These are phyloP conservation scores for Nasonovia ribisnigri DNA, from an alignment of 2,888 invertebrate genomes.

Conservation along the genomic window DNA sequence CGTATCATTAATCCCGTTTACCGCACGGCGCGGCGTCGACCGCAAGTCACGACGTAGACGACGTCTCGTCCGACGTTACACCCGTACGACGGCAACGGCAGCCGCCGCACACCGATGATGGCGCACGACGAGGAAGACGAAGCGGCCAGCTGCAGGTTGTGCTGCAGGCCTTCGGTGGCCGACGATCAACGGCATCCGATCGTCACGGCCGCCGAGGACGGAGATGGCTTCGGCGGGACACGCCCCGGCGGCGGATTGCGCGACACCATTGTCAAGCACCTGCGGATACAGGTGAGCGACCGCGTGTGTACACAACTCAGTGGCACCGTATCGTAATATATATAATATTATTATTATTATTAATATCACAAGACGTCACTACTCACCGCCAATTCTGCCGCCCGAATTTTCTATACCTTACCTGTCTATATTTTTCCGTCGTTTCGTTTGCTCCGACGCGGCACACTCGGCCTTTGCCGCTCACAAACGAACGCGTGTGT, in stretches of 20 bases:
- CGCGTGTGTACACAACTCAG: not conserved
- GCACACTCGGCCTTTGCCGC: not conserved
- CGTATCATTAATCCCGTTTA: not conserved
- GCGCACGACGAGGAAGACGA: not conserved
- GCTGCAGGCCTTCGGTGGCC: constrained; percentile 25
- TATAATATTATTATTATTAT: not conserved
- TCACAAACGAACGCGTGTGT: not conserved
- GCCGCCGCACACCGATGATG: not conserved
- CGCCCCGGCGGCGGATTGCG: constrained; percentile 48
- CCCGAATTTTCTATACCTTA: not conserved
- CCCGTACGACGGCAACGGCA: not conserved
- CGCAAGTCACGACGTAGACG: not conserved
- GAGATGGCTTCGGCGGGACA: constrained; percentile 33
- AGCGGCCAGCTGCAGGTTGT: constrained; percentile 38
- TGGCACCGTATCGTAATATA: not conserved
- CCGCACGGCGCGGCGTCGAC: not conserved
- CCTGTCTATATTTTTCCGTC: not conserved
- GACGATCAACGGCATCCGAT: constrained; percentile 17
- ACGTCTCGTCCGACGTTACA: not conserved
- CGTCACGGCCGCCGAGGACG: not conserved
- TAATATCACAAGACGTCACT: not conserved
- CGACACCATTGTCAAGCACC: constrained; percentile 60
- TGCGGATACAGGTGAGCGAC: constrained; percentile 57
- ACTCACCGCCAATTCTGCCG: not conserved
- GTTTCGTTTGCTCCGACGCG: not conserved